Conservation (phyloP, 2,113 vertebrate genomes). For the Carassius auratus region DNA sequence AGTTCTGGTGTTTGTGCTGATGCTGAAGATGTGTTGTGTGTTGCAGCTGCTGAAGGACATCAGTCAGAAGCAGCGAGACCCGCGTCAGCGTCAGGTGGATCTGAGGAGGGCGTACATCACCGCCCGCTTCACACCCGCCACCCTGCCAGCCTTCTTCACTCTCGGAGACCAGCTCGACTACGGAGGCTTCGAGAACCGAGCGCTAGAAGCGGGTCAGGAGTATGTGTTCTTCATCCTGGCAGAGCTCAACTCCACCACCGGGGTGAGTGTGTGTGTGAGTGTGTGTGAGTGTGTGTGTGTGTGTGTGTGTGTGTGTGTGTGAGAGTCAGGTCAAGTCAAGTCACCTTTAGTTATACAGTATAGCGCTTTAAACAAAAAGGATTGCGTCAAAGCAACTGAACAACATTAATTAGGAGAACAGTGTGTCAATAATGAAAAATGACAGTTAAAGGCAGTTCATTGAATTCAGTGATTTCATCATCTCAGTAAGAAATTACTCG, state of each 20-base stretch:
- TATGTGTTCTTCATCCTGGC: slow-evolving; percentile 95
- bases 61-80: slow-evolving; percentile 84
- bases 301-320: slow-evolving; percentile 17
- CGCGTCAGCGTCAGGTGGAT: slow-evolving; percentile 89
- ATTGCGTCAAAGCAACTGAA: no score
- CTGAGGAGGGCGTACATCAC: slow-evolving; percentile 90
- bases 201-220: slow-evolving; percentile 89
- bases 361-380: no score
- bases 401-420: no score
- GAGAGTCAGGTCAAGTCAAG: no score
- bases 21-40: slow-evolving; percentile 13
- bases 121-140: slow-evolving; percentile 84
- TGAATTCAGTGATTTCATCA: no score
- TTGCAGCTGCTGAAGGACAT: slow-evolving; percentile 90
- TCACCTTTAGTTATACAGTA: no score
- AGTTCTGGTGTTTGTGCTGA: no score
- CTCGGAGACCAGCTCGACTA: slow-evolving; percentile 94
- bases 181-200: slow-evolving; percentile 90
- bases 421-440: no score
- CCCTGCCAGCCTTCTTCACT: slow-evolving; percentile 86
- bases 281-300: no score
- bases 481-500: no score
- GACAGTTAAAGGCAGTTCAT: no score
- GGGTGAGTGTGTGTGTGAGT: slow-evolving; percentile 59
- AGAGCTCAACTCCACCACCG: slow-evolving; percentile 86